Percentiles rank a stretch among this genome's conserved stretches.
These are phyloP conservation scores for Urophycis tenuis DNA, from an alignment of 2,797 vertebrate species.

Conservation along the genomic window DNA sequence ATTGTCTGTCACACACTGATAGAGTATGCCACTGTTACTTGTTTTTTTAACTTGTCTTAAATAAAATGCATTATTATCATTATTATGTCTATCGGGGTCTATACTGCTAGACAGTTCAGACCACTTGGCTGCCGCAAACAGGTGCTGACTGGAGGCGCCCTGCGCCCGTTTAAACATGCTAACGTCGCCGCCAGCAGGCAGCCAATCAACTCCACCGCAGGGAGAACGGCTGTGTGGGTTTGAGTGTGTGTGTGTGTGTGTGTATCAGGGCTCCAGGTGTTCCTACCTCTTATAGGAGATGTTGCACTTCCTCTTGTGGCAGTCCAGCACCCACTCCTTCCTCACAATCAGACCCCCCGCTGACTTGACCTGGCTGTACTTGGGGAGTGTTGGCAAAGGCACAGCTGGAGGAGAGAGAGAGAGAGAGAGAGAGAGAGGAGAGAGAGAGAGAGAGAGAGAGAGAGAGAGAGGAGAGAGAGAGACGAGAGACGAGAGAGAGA, in stretches of 20 bases:
- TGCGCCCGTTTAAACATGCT: background rate
- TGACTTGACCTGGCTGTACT: constrained; percentile 85
- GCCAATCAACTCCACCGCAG: background rate
- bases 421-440: background rate
- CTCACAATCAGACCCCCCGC: constrained; percentile 80
- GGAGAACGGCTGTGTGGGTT: background rate
- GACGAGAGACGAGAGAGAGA: no score
- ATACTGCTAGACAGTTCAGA: no score
- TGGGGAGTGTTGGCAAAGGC: constrained; percentile 90
- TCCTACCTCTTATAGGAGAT: constrained; percentile 74
- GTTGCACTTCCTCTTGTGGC: constrained; percentile 75
- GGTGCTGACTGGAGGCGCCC: background rate
- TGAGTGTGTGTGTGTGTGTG: background rate
- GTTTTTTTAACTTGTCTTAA: no score
- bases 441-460: background rate
- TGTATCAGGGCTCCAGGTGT: background rate
- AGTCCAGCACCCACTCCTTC: constrained; percentile 88
- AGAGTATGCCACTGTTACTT: no score
- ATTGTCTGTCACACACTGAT: no score
- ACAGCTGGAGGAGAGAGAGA: constrained; percentile 68
- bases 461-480: no score
- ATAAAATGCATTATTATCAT: no score
- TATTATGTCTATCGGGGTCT: no score
- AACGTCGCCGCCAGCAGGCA: no score
- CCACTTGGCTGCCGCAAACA: background rate